These are phyloP conservation scores for Drepana falcataria DNA, from an alignment of 2,888 invertebrate genomes.

Conservation along the genomic window DNA sequence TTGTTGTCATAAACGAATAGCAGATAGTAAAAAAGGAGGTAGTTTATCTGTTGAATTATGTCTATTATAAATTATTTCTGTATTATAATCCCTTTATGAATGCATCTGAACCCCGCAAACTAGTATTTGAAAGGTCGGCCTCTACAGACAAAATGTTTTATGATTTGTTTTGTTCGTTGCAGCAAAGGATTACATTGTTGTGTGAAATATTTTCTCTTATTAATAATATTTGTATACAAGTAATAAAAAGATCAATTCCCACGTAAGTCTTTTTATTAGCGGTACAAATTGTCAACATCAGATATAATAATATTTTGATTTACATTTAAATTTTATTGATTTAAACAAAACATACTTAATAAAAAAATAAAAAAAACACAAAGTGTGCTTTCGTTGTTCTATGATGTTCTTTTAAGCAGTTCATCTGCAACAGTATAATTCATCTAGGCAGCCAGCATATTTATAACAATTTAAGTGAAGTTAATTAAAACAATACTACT, in stretches of 20 bases:
- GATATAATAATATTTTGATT: no score
- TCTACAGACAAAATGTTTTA: constrained; percentile 30
- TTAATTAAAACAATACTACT: no score
- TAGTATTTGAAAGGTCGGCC: constrained; percentile 34
- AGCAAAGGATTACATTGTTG: not conserved
- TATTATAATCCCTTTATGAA: constrained; percentile 30
- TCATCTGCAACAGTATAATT: no score
- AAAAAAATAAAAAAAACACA: no score
- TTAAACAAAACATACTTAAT: no score
- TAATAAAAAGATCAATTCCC: not conserved
- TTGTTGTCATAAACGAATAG: constrained; percentile 21
- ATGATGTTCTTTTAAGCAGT: no score
- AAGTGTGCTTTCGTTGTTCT: no score
- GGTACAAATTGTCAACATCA: no score
- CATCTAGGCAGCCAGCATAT: no score
- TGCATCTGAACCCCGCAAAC: constrained; percentile 30
- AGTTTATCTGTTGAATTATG: constrained; percentile 44
- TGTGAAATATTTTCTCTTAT: not conserved
- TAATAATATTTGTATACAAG: not conserved
- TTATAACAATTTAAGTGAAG: no score
- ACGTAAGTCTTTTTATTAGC: no score
- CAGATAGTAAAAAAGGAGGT: constrained; percentile 12
- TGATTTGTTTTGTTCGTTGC: constrained; percentile 11
- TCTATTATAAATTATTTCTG: constrained; percentile 41
- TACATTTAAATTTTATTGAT: no score